Conservation (phyloP, 2,888 invertebrate genomes). For the Clunio marinus region DNA sequence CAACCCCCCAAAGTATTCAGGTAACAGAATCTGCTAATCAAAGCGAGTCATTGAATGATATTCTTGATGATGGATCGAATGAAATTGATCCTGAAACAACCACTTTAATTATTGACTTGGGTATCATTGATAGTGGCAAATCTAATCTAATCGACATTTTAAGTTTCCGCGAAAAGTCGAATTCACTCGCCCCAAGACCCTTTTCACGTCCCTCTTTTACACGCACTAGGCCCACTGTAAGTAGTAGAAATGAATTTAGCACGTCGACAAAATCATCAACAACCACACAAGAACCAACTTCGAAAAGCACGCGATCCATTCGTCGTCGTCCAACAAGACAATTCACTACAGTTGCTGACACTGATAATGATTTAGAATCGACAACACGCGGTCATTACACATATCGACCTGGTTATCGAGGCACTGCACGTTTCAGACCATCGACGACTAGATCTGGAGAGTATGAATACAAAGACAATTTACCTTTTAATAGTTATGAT, state of each 20-base stretch:
- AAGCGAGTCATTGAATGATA: constrained; percentile 10
- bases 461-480: background rate
- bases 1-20: constrained; percentile 24
- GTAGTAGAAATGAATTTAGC: background rate
- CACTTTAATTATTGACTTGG: constrained; percentile 5
- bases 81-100: constrained; percentile 1
- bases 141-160: constrained; percentile 12
- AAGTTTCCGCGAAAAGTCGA: background rate
- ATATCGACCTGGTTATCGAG: constrained; percentile 21
- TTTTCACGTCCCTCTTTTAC: constrained; percentile 4
- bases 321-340: background rate
- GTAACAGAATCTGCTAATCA: constrained; percentile 13
- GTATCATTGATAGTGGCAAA: constrained; percentile 5
- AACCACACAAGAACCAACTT: too few species aligned
- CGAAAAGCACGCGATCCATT: background rate
- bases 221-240: background rate
- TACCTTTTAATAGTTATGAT: background rate
- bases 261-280: too few species aligned
- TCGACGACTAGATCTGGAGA: background rate
- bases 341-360: background rate
- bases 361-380: background rate
- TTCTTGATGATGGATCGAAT: background rate
- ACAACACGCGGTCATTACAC: background rate
- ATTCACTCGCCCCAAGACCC: constrained; percentile 11
- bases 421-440: constrained; percentile 22